Conservation (phyloP, 2,113 vertebrate species). For the Megaptera novaeangliae region DNA sequence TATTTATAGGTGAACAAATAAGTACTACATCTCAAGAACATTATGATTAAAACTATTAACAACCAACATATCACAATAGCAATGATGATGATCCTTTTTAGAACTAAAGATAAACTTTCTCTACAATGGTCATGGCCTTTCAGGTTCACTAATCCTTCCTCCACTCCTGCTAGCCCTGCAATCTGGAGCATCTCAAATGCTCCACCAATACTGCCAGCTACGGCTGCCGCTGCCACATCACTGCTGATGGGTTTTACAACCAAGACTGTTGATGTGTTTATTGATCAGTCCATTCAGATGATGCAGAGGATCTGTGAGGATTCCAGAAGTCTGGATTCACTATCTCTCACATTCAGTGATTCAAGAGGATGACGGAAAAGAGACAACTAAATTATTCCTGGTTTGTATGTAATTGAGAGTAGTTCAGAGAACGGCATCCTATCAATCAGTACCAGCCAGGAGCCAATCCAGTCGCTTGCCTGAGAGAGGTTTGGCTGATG, state of each 20-base stretch:
- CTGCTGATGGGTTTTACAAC: background rate
- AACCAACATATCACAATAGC: background rate
- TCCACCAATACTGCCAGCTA: background rate
- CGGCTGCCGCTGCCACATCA: background rate
- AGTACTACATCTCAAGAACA: background rate
- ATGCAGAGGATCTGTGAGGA: background rate
- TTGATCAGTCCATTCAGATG: background rate
- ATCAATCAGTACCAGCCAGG: background rate
- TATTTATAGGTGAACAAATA: background rate
- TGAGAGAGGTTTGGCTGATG: background rate
- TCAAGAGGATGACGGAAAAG: background rate
- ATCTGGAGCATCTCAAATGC: background rate
- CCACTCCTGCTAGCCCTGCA: background rate
- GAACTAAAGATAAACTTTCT: conserved; percentile 24
- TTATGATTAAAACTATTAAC: background rate
- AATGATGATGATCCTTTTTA: background rate
- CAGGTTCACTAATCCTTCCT: background rate
- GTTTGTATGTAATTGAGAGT: background rate
- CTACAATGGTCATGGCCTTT: background rate
- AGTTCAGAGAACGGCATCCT: too few relatives aligned
- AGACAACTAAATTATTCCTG: background rate
- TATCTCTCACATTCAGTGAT: background rate
- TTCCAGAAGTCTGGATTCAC: background rate
- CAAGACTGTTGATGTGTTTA: background rate
- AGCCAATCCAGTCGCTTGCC: background rate